These are phyloP conservation scores for Melanargia galathea DNA, from an alignment of 2,888 invertebrate species.

Conservation along the genomic window DNA sequence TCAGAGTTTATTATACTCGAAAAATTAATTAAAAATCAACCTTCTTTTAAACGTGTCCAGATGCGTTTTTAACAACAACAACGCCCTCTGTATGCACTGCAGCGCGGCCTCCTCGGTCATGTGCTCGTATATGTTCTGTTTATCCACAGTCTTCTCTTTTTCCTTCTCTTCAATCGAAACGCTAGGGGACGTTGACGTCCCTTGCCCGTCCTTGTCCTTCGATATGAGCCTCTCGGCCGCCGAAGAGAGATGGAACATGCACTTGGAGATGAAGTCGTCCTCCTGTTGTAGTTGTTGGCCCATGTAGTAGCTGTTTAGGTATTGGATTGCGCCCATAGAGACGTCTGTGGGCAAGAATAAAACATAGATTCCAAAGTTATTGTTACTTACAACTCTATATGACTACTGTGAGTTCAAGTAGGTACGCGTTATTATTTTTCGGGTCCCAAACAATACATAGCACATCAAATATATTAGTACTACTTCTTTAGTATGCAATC, in stretches of 20 bases:
- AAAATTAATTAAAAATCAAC: slow-evolving; percentile 53
- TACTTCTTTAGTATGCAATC: no score
- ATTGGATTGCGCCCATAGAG: slow-evolving; percentile 96
- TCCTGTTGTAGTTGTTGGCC: slow-evolving; percentile 95
- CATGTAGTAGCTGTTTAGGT: slow-evolving; percentile 96
- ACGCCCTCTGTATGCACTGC: slow-evolving; percentile 94
- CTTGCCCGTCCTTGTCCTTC: slow-evolving; percentile 61
- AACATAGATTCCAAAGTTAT: neutral
- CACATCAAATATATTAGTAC: no score
- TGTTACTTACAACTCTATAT: no score
- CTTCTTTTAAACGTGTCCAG: slow-evolving; percentile 94
- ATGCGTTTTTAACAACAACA: slow-evolving; percentile 94
- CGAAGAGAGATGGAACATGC: slow-evolving; percentile 94
- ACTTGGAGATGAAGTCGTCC: slow-evolving; percentile 95
- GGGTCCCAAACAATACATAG: no score
- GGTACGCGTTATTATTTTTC: no score
- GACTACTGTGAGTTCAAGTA: no score
- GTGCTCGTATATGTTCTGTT: slow-evolving; percentile 74
- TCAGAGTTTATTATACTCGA: no score
- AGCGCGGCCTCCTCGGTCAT: slow-evolving; percentile 90
- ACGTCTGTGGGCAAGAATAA: slow-evolving; percentile 85
- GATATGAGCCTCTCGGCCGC: slow-evolving; percentile 87
- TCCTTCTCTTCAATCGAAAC: slow-evolving; percentile 52
- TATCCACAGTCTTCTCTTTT: slow-evolving; percentile 63
- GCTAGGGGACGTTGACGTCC: slow-evolving; percentile 45